These are phyloP conservation scores for Lamellibrachia luymesi DNA, from an alignment of 1,140 invertebrate genomes.

Conservation along the genomic window DNA sequence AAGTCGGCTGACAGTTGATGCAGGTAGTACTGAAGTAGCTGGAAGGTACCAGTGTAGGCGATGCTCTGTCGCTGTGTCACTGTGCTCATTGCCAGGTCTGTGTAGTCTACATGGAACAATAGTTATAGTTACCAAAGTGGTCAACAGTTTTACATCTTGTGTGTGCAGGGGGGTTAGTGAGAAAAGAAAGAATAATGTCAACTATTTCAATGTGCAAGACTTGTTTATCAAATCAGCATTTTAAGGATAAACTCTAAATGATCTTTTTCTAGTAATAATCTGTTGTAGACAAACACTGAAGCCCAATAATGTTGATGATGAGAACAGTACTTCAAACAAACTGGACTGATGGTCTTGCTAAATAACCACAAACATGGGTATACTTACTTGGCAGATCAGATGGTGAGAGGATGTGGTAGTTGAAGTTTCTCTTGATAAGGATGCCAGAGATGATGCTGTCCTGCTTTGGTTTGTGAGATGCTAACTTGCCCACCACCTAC, in stretches of 20 bases:
- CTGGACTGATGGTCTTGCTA: neutral
- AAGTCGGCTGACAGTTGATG: constrained; percentile 80
- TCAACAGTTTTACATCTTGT: neutral
- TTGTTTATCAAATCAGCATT: too few relatives aligned
- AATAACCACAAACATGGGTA: neutral
- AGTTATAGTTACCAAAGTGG: neutral
- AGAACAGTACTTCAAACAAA: neutral
- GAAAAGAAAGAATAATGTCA: too few relatives aligned
- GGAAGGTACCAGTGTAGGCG: constrained; percentile 76
- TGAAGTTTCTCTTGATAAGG: constrained; percentile 96
- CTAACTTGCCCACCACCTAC: constrained; percentile 84
- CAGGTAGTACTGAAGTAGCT: constrained; percentile 79
- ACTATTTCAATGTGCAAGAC: too few relatives aligned
- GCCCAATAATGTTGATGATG: too few relatives aligned
- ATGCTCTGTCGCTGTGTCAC: constrained; percentile 89
- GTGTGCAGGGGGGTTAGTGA: too few relatives aligned
- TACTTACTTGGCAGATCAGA: constrained; percentile 81
- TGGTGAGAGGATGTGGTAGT: constrained; percentile 91
- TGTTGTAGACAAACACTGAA: too few relatives aligned
- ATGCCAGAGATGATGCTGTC: constrained; percentile 85
- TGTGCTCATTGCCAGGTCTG: constrained; percentile 88
- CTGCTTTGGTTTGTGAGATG: constrained; percentile 76
- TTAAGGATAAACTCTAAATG: too few relatives aligned
- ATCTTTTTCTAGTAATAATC: too few relatives aligned
- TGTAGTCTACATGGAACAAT: constrained; percentile 74